phyloP scores from a whole-genome alignment of 1,140 invertebrate genomes.

The Neodiprion virginianus region DNA sequence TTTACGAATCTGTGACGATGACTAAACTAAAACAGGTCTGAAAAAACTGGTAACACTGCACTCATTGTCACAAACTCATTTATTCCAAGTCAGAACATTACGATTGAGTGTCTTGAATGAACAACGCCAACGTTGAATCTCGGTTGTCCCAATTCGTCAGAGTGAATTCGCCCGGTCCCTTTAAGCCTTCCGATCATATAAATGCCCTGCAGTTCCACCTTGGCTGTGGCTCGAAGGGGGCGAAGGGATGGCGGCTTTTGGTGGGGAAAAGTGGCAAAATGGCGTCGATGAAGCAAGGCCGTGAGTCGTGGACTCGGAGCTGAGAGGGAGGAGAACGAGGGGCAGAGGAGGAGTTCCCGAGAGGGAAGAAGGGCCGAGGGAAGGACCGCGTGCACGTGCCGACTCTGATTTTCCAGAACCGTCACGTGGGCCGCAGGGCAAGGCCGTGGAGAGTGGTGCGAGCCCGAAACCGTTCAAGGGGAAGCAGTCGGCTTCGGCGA shows the following conservation, averaged over 20 bases:
- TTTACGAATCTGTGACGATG: too few relatives aligned
- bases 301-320: not conserved
- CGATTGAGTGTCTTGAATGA: too few relatives aligned
- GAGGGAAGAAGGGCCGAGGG: not conserved
- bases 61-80: too few relatives aligned
- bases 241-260: not conserved
- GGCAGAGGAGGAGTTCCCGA: not conserved
- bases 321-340: not conserved
- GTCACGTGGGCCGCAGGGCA: conserved; percentile 10
- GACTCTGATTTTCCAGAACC: conserved; percentile 4
- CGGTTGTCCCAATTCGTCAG: too few relatives aligned
- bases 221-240: not conserved
- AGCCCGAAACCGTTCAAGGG: not conserved
- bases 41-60: too few relatives aligned
- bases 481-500: not conserved
- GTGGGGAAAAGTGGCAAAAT: not conserved
- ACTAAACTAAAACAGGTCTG: too few relatives aligned
- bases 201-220: too few relatives aligned
- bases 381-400: conserved; percentile 6
- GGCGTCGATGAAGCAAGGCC: not conserved
- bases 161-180: too few relatives aligned
- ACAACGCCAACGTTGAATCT: too few relatives aligned
- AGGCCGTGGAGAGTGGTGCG: conserved; percentile 5
- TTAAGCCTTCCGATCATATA: too few relatives aligned
- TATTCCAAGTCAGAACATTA: too few relatives aligned